Conservation (phyloP, 2,888 invertebrate species). For the Hymenopus coronatus region DNA sequence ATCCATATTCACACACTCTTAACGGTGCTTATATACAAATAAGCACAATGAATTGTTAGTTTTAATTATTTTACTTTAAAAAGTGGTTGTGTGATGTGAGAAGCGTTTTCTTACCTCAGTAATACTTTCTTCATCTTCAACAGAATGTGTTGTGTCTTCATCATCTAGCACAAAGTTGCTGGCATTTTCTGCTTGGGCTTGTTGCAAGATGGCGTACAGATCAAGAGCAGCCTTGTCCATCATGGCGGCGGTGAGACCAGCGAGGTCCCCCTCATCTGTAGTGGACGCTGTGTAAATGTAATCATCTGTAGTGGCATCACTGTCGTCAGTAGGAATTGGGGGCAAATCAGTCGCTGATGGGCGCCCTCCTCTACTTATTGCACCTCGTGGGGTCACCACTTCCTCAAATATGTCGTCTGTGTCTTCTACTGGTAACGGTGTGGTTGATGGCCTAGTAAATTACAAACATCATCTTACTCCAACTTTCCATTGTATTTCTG, state of each 20-base stretch:
- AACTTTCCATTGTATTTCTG: neutral
- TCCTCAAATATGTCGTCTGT: neutral
- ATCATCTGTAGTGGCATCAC: slow-evolving; percentile 44
- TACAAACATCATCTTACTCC: neutral
- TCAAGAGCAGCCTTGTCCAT: slow-evolving; percentile 83
- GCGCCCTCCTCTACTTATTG: slow-evolving; percentile 22
- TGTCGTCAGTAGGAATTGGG: neutral
- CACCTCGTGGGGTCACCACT: neutral
- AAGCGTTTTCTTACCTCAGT: neutral
- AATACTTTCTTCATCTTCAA: slow-evolving; percentile 46
- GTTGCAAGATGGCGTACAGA: slow-evolving; percentile 73
- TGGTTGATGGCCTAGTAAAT: slow-evolving; percentile 2
- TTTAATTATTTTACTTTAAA: too few species aligned
- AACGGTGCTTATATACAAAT: too few species aligned
- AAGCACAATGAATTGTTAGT: too few species aligned
- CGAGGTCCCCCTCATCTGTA: slow-evolving; percentile 41
- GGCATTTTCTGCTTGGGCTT: slow-evolving; percentile 60
- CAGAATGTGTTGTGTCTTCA: slow-evolving; percentile 44
- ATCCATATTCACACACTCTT: too few species aligned
- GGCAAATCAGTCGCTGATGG: slow-evolving; percentile 40
- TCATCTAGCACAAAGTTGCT: slow-evolving; percentile 52
- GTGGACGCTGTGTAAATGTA: slow-evolving; percentile 39
- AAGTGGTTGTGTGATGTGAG: too few species aligned
- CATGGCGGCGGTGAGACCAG: slow-evolving; percentile 46
- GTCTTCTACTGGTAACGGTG: neutral